Evolutionary conservation across 1,140 invertebrate species (phyloP).

Genomic region (Drosophila quadrilineata): DNA sequence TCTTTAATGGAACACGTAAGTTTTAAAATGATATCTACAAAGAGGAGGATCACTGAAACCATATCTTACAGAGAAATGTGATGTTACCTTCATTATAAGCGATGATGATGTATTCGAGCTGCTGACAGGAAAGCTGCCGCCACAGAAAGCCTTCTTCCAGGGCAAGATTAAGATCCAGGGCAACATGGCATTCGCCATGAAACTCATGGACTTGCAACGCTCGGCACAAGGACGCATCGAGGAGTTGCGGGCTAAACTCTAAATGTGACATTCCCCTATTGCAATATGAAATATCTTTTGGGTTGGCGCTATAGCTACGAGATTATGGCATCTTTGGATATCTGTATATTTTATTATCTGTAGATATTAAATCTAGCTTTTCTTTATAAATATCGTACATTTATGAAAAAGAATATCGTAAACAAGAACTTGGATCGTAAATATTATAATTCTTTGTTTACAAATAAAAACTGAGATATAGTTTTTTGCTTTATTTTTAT

Average conservation of each 20-base stretch:
- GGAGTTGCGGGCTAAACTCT: slow-evolving; percentile 88
- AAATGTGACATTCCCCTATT: slow-evolving; percentile 76
- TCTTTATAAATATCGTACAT: too few species aligned
- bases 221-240: slow-evolving; percentile 88
- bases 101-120: slow-evolving; percentile 93
- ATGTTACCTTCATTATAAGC: slow-evolving; percentile 93
- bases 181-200: slow-evolving; percentile 98
- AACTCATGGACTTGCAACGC: slow-evolving; percentile 92
- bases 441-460: too few species aligned
- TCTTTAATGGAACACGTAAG: slow-evolving; percentile 88
- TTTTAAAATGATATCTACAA: not conserved
- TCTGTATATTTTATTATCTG: slow-evolving; percentile 52
- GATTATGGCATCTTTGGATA: slow-evolving; percentile 5
- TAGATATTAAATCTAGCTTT: slow-evolving; percentile 39
- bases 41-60: not conserved
- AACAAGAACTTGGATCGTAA: too few species aligned
- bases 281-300: slow-evolving; percentile 10
- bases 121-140: slow-evolving; percentile 94
- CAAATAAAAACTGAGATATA: too few species aligned
- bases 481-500: too few species aligned
- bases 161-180: slow-evolving; percentile 93
- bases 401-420: too few species aligned
- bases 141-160: slow-evolving; percentile 98
- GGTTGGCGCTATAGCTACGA: slow-evolving; percentile 9
- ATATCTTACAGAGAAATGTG: slow-evolving; percentile 88